Percentiles rank a stretch among this genome's conserved stretches.
Conservation (phyloP, 2,888 invertebrate species). For the Drosophila kanekoi region DNA sequence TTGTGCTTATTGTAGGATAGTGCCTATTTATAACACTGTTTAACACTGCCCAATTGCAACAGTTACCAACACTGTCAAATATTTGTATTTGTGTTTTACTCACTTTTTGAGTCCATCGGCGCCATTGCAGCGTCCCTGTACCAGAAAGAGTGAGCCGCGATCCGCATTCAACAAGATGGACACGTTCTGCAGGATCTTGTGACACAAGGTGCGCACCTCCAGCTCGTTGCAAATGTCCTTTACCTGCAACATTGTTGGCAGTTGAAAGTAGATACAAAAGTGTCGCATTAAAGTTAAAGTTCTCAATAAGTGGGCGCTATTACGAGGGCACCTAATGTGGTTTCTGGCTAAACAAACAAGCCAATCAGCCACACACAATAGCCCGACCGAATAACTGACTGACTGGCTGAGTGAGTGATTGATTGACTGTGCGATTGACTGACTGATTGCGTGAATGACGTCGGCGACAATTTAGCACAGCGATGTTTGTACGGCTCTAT, state of each 20-base stretch:
- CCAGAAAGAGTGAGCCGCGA: constrained; percentile 95
- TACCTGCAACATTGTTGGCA: constrained; percentile 85
- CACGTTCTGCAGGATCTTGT: constrained; percentile 98
- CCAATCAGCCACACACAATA: constrained; percentile 37
- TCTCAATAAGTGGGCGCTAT: constrained; percentile 27
- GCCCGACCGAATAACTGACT: constrained; percentile 13
- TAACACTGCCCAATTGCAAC: too few species aligned
- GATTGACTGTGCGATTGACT: constrained; percentile 1
- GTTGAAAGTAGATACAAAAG: neutral
- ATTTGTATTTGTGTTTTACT: constrained; percentile 60
- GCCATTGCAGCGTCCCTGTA: constrained; percentile 89
- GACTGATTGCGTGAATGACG: constrained; percentile 26
- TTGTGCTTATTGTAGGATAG: too few species aligned
- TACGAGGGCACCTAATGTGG: constrained; percentile 27
- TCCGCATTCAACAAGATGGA: constrained; percentile 96
- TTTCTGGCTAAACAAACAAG: constrained; percentile 39
- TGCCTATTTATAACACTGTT: too few species aligned
- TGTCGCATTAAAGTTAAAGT: constrained; percentile 26
- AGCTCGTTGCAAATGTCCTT: constrained; percentile 98
- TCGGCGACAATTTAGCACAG: constrained; percentile 29
- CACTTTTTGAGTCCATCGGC: constrained; percentile 85
- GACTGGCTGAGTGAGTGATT: neutral
- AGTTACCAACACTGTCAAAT: too few species aligned
- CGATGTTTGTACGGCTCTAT: constrained; percentile 12
- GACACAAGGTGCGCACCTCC: constrained; percentile 96